These are phyloP conservation scores for Meliscaeva auricollis DNA, from an alignment of 2,888 invertebrate species.

Conservation along the genomic window DNA sequence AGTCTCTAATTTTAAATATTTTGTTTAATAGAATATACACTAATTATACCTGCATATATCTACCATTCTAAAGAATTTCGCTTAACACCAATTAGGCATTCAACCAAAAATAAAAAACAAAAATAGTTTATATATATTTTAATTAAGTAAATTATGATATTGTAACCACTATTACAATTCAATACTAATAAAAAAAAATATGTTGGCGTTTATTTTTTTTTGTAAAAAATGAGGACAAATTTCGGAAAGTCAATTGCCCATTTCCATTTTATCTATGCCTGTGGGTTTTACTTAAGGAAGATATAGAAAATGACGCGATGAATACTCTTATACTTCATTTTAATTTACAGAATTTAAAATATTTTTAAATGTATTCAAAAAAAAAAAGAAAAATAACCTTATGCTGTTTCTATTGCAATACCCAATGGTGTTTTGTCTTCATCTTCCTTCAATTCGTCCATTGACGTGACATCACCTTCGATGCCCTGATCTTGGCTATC, in stretches of 20 bases:
- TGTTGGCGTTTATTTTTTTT: background rate
- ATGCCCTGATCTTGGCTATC: constrained; percentile 57
- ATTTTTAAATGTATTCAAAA: background rate
- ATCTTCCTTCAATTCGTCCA: constrained; percentile 60
- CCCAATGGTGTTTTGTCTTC: constrained; percentile 24
- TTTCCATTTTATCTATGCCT: constrained; percentile 24
- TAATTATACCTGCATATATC: background rate
- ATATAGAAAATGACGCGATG: constrained; percentile 31
- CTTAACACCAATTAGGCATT: background rate
- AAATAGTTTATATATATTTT: background rate
- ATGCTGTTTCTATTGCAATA: constrained; percentile 64
- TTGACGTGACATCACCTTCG: constrained; percentile 44
- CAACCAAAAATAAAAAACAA: background rate
- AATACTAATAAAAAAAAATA: background rate
- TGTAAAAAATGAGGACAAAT: constrained; percentile 8
- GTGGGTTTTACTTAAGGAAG: constrained; percentile 34
- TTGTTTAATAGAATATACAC: constrained; percentile 15
- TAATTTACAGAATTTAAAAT: constrained; percentile 55
- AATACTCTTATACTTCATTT: constrained; percentile 50
- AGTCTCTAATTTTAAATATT: background rate
- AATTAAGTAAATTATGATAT: background rate
- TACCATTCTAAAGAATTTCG: background rate
- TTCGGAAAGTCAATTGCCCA: background rate
- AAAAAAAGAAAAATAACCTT: constrained; percentile 3
- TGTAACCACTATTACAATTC: constrained; percentile 4